Evolutionary conservation across 64 coral and sea anemone genomes (phyloP).

Genomic region (Actinia tenebrosa): DNA sequence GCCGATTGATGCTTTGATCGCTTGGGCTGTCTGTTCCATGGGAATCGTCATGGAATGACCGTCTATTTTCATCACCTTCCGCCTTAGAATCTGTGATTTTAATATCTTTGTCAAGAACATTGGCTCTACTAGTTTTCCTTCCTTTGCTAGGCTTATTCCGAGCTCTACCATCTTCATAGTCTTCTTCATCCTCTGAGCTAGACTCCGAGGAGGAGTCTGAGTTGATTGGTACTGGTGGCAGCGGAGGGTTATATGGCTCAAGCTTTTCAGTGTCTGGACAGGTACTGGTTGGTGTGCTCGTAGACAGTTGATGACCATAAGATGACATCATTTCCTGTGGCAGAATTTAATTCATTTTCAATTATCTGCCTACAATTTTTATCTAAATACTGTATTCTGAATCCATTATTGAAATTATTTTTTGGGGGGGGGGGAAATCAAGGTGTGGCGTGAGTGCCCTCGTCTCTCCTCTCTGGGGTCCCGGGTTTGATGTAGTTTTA

Average conservation of each 20-base stretch:
- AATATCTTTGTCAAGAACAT: background rate
- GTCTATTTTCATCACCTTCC: background rate
- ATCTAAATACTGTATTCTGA: too few relatives aligned
- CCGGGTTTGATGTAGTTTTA: too few relatives aligned
- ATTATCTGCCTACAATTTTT: background rate
- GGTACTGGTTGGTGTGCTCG: constrained; percentile 34
- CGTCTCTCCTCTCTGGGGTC: too few relatives aligned
- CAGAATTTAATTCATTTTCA: background rate
- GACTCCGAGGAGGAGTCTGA: constrained; percentile 72
- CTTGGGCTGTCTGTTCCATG: constrained; percentile 69
- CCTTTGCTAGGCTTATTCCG: background rate
- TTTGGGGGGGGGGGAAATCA: too few relatives aligned
- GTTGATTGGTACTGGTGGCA: constrained; percentile 59
- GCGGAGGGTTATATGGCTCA: constrained; percentile 61
- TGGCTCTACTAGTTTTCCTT: background rate
- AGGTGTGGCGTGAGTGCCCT: too few relatives aligned
- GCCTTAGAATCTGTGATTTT: background rate
- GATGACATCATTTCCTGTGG: constrained; percentile 8
- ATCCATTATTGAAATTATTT: too few relatives aligned
- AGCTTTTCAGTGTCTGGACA: constrained; percentile 1
- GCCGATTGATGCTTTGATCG: constrained; percentile 67
- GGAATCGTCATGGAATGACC: background rate
- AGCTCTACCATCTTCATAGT: constrained; percentile 37
- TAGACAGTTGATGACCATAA: background rate
- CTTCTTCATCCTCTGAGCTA: constrained; percentile 90